These are phyloP conservation scores for Stomorhina lunata DNA, from an alignment of 2,888 invertebrate species.

Conservation along the genomic window DNA sequence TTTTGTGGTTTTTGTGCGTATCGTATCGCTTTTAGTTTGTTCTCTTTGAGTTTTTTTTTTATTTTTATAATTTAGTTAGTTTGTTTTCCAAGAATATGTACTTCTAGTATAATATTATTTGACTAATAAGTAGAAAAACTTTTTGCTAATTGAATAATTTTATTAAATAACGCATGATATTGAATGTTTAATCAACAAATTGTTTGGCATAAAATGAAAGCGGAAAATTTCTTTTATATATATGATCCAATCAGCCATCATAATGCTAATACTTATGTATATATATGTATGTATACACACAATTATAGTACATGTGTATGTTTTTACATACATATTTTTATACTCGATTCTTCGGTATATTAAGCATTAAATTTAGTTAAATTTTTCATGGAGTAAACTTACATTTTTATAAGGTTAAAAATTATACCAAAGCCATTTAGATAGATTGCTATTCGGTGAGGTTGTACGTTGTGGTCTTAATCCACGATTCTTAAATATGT, in stretches of 20 bases:
- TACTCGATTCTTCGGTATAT: not conserved
- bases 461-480: conserved; percentile 41
- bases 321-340: not conserved
- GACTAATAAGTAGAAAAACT: conserved; percentile 42
- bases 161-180: conserved; percentile 26
- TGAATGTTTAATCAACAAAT: conserved; percentile 45
- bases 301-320: conserved; percentile 4
- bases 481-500: conserved; percentile 39
- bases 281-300: too few species aligned
- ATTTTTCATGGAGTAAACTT: conserved; percentile 12
- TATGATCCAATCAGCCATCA: conserved; percentile 8
- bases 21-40: not conserved
- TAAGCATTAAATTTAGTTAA: not conserved
- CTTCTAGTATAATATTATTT: conserved; percentile 11
- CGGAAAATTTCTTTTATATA: not conserved
- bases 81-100: not conserved
- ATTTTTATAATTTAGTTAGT: not conserved
- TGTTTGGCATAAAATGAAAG: not conserved
- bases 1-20: conserved; percentile 24
- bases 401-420: conserved; percentile 24
- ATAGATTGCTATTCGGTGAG: conserved; percentile 1
- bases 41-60: not conserved
- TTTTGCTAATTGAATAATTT: conserved; percentile 56
- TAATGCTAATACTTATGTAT: too few species aligned
- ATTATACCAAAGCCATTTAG: conserved; percentile 22